Conservation (phyloP, 2,888 invertebrate species). For the Lathronympha strigana region DNA sequence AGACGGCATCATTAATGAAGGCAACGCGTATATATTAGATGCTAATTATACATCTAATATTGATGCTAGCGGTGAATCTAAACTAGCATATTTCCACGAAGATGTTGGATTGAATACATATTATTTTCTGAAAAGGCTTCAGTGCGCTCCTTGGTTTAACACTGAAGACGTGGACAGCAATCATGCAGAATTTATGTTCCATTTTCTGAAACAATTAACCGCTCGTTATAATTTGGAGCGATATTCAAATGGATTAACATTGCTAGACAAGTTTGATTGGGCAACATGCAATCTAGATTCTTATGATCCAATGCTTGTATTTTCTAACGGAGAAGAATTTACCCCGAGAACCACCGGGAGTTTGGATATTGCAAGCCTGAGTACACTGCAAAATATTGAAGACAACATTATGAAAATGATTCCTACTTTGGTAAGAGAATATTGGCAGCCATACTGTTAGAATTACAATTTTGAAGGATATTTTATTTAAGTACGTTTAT, state of each 20-base stretch:
- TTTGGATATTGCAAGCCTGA: conserved; percentile 65
- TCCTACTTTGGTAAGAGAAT: conserved; percentile 64
- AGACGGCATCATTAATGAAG: conserved; percentile 64
- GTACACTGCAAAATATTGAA: conserved; percentile 67
- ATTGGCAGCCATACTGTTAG: background rate
- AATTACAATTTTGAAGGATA: background rate
- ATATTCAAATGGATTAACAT: conserved; percentile 86
- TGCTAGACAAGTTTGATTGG: conserved; percentile 83
- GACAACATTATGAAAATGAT: conserved; percentile 61
- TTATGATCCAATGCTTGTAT: conserved; percentile 85
- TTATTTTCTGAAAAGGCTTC: conserved; percentile 84
- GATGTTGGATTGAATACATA: conserved; percentile 87
- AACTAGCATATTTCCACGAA: conserved; percentile 88
- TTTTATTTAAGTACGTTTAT: background rate
- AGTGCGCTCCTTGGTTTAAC: conserved; percentile 84
- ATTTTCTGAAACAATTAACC: conserved; percentile 86
- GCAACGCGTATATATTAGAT: conserved; percentile 68
- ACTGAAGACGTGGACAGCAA: conserved; percentile 66
- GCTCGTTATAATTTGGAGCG: conserved; percentile 89
- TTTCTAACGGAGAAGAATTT: conserved; percentile 86
- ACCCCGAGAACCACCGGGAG: conserved; percentile 79
- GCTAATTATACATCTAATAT: conserved; percentile 73
- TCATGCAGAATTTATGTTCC: conserved; percentile 86
- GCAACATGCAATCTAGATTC: conserved; percentile 73
- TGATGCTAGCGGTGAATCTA: conserved; percentile 80